Evolutionary conservation across 2,888 invertebrate genomes (phyloP).

Genomic region (Scelioninae gen. 1): DNA sequence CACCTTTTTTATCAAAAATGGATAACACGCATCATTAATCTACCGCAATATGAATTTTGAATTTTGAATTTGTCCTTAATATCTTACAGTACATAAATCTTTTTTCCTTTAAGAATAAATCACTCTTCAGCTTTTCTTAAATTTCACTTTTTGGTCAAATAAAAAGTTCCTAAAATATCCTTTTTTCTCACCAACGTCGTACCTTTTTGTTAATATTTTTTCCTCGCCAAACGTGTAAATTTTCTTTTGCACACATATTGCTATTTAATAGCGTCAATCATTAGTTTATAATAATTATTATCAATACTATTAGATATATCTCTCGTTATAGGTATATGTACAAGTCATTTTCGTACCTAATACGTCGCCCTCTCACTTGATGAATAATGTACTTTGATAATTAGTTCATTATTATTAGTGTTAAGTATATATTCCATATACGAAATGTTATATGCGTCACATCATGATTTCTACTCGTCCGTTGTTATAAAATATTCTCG

Average conservation of each 20-base stretch:
- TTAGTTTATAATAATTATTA: constrained; percentile 63
- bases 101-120: constrained; percentile 79
- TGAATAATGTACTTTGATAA: constrained; percentile 59
- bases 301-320: constrained; percentile 65
- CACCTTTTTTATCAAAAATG: constrained; percentile 80
- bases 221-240: constrained; percentile 80
- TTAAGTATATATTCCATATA: constrained; percentile 62
- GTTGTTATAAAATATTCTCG: constrained; percentile 58
- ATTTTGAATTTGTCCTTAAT: constrained; percentile 81
- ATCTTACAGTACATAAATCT: constrained; percentile 75
- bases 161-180: constrained; percentile 79
- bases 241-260: constrained; percentile 80
- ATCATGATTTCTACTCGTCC: constrained; percentile 51
- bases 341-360: constrained; percentile 66
- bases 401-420: constrained; percentile 52
- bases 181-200: constrained; percentile 58
- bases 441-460: constrained; percentile 63
- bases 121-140: constrained; percentile 74
- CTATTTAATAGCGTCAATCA: constrained; percentile 82
- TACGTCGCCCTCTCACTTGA: constrained; percentile 40
- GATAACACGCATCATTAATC: constrained; percentile 77
- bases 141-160: constrained; percentile 73
- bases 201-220: constrained; percentile 71
- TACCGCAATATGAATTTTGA: constrained; percentile 82
- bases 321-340: constrained; percentile 67